A percentile compares a stretch with the other conserved stretches of the same genome.
These are phyloP conservation scores for Schizopygopsis pylzovi DNA, from an alignment of 2,797 vertebrate genomes.

Conservation along the genomic window DNA sequence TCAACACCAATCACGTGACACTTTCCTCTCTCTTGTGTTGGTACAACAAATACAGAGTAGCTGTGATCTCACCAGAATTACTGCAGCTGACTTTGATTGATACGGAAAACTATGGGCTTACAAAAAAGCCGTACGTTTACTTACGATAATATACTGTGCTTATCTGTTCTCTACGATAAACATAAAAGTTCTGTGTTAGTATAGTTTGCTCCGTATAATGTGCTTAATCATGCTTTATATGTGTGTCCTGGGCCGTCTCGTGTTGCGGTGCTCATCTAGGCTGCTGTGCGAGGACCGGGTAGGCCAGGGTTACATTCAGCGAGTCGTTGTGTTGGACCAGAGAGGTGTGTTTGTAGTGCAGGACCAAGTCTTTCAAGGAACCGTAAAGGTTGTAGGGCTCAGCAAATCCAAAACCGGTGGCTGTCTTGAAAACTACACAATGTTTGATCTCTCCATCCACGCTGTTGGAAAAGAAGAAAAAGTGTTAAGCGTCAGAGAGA, in stretches of 20 bases:
- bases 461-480: constrained; percentile 74
- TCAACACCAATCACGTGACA: constrained; percentile 54
- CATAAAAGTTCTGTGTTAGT: constrained; percentile 37
- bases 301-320: constrained; percentile 97
- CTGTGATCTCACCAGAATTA: constrained; percentile 34
- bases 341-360: constrained; percentile 99
- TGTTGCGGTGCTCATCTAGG: constrained; percentile 90
- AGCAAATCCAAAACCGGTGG: constrained; percentile 94
- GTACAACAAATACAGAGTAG: constrained; percentile 36
- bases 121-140: constrained; percentile 43
- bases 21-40: constrained; percentile 1
- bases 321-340: constrained; percentile 99
- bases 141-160: constrained; percentile 42
- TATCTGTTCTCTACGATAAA: constrained; percentile 51
- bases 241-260: constrained; percentile 13
- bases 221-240: constrained; percentile 52
- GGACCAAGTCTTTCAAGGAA: constrained; percentile 97
- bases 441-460: constrained; percentile 98
- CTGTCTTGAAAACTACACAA: constrained; percentile 99
- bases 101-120: constrained; percentile 44
- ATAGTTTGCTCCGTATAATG: constrained; percentile 38
- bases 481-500: not conserved
- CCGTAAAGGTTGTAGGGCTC: constrained; percentile 98
- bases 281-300: constrained; percentile 95
- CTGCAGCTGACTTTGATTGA: constrained; percentile 28